Conservation (phyloP, 2,888 invertebrate species). For the Bugulina stolonifera region DNA sequence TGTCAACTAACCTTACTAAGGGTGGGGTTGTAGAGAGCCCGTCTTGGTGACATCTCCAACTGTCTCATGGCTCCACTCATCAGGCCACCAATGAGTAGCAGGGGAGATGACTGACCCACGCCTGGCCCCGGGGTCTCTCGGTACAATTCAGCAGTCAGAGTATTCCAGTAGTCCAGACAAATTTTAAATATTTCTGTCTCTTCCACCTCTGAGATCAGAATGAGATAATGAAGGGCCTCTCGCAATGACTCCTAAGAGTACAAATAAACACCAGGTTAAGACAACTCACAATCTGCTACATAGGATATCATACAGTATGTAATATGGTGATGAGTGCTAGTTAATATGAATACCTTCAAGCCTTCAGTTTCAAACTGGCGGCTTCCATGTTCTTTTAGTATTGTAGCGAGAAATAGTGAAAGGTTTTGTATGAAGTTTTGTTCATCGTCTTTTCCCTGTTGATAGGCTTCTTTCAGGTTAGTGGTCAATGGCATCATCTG, state of each 20-base stretch:
- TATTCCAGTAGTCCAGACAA: constrained; percentile 97
- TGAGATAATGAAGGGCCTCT: constrained; percentile 53
- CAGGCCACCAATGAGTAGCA: constrained; percentile 45
- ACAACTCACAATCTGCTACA: too few relatives aligned
- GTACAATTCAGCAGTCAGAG: constrained; percentile 83
- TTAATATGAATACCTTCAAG: constrained; percentile 27
- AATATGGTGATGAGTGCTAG: too few relatives aligned
- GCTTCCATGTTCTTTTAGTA: constrained; percentile 86
- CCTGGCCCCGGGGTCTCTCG: constrained; percentile 69
- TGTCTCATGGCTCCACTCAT: constrained; percentile 31
- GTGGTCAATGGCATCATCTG: constrained; percentile 81
- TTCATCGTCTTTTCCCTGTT: constrained; percentile 87
- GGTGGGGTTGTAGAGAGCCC: constrained; percentile 53
- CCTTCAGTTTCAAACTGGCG: constrained; percentile 38
- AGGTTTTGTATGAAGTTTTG: constrained; percentile 98
- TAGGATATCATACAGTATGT: too few relatives aligned
- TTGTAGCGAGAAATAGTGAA: constrained; percentile 92
- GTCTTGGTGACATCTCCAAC: constrained; percentile 46
- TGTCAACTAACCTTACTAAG: constrained; percentile 53
- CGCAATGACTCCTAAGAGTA: neutral
- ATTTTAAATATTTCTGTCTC: constrained; percentile 99
- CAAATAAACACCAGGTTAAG: too few relatives aligned
- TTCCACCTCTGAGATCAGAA: constrained; percentile 80
- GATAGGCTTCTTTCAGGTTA: constrained; percentile 89
- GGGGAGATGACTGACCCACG: constrained; percentile 34